These are phyloP conservation scores for Otis tarda DNA, from an alignment of 2,113 vertebrate species.

Conservation along the genomic window DNA sequence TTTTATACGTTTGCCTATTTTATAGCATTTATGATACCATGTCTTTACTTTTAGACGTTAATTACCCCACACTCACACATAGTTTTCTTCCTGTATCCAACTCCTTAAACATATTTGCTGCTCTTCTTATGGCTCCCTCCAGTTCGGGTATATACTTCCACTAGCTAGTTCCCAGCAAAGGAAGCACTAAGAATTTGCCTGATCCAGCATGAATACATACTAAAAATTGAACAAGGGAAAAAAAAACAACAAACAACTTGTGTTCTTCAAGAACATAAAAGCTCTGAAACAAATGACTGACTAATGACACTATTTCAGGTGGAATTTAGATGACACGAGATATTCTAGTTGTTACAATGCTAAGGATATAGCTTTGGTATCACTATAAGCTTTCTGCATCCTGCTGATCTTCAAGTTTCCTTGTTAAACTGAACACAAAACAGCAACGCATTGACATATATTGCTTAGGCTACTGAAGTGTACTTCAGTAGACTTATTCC, in stretches of 20 bases:
- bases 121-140: neutral
- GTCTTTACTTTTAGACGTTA: neutral
- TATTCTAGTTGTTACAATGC: neutral
- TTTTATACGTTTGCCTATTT: neutral
- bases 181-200: neutral
- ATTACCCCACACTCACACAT: neutral
- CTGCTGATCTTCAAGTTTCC: neutral
- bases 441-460: neutral
- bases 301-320: neutral
- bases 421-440: neutral
- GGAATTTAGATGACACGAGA: neutral
- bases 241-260: neutral
- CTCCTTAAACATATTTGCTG: neutral
- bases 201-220: neutral
- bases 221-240: neutral
- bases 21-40: neutral
- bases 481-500: neutral
- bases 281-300: neutral
- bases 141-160: neutral
- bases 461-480: neutral
- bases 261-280: neutral
- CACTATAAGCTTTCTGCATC: neutral
- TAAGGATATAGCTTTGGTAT: neutral
- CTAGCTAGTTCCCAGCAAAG: neutral
- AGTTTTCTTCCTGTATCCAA: neutral